phyloP scores from a whole-genome alignment of 2,113 vertebrate species.

The Odontophorus gujanensis region DNA sequence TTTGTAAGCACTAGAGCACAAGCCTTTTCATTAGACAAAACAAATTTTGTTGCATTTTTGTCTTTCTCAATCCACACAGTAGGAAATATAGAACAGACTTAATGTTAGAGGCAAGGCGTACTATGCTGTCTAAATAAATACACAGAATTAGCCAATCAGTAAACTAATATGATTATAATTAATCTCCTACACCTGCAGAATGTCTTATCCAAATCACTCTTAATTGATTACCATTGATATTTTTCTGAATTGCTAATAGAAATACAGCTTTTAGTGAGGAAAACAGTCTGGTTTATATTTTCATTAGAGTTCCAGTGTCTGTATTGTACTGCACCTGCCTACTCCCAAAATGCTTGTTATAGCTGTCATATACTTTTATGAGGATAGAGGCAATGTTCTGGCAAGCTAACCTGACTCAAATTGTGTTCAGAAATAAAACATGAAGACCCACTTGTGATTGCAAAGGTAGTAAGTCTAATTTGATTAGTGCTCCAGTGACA shows the following conservation, averaged over 20 bases:
- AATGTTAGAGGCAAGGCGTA: background rate
- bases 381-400: conserved; percentile 33
- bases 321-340: conserved; percentile 15
- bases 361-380: conserved; percentile 30
- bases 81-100: background rate
- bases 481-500: conserved; percentile 26
- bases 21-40: conserved; percentile 44
- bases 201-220: conserved; percentile 7
- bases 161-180: conserved; percentile 45
- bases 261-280: background rate
- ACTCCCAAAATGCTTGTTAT: conserved; percentile 27
- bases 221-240: conserved; percentile 55
- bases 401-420: conserved; percentile 14
- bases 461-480: conserved; percentile 61
- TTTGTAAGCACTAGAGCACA: conserved; percentile 10
- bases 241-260: conserved; percentile 18
- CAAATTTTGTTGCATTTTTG: conserved; percentile 32
- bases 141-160: conserved; percentile 26
- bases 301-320: conserved; percentile 1
- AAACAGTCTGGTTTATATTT: conserved; percentile 11
- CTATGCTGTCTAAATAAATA: conserved; percentile 41
- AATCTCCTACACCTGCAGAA: conserved; percentile 56
- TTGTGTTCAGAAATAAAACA: conserved; percentile 26
- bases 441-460: conserved; percentile 42
- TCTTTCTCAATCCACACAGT: background rate